Percentiles rank a stretch among this genome's conserved stretches.
Conservation (phyloP, 37 sponge, comb jelly and placozoan genomes). For the Oopsacas minuta region DNA sequence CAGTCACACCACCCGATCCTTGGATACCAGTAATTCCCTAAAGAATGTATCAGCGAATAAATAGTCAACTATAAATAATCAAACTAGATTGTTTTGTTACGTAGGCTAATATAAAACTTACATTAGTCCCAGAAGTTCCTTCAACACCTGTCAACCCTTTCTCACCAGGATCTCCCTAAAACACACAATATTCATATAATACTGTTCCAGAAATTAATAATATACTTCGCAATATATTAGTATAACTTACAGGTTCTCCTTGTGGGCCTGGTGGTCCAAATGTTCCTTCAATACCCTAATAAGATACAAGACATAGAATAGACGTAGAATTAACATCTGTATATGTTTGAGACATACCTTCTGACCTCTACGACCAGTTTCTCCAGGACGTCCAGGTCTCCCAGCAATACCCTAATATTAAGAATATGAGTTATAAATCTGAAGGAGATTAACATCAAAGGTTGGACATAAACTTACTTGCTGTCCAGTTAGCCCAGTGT, state of each 20-base stretch:
- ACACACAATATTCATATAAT: not conserved
- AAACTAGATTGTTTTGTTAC: not conserved
- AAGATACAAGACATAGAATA: not conserved
- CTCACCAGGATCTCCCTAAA: not conserved
- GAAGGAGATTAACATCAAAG: too few relatives aligned
- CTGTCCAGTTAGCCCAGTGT: not conserved
- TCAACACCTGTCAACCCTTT: not conserved
- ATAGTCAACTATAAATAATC: too few relatives aligned
- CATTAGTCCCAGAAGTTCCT: not conserved
- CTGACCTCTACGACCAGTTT: not conserved
- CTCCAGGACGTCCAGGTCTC: not conserved
- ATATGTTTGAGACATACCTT: not conserved
- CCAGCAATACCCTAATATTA: slow-evolving; percentile 10
- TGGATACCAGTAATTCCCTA: not conserved
- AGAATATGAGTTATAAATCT: too few relatives aligned
- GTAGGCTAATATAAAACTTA: not conserved
- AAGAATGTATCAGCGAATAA: not conserved
- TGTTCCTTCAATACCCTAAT: not conserved
- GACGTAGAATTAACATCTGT: not conserved
- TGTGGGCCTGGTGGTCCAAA: slow-evolving; percentile 1
- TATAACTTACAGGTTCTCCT: not conserved
- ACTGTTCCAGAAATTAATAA: not conserved
- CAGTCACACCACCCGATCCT: not conserved
- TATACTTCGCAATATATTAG: too few relatives aligned
- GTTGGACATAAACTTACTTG: not conserved